A percentile compares a stretch with the other conserved stretches of the same genome.
Conservation (phyloP, 1,140 invertebrate genomes). For the Coelopa frigida region DNA sequence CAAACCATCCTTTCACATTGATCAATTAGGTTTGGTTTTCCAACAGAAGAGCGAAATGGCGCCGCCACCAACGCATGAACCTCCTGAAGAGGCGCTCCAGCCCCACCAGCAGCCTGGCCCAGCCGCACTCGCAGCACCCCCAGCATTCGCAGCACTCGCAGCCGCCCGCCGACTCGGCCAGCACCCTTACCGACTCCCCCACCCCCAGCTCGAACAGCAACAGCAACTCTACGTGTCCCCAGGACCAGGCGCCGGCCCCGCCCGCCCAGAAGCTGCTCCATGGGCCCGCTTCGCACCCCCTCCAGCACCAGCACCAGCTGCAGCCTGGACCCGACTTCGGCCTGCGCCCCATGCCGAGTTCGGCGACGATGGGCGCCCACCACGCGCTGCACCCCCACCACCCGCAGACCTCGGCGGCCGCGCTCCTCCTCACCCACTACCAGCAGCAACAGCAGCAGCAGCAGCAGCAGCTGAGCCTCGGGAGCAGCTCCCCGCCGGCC, state of each 20-base stretch:
- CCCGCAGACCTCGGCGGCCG: constrained; percentile 23
- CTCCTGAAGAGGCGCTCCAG: constrained; percentile 68
- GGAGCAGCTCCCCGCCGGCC: constrained; percentile 25
- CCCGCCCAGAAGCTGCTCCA: too few relatives aligned
- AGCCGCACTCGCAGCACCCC: constrained; percentile 33
- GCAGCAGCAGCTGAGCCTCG: constrained; percentile 26
- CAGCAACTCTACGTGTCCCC: constrained; percentile 9
- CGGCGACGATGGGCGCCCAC: background rate
- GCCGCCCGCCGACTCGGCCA: constrained; percentile 16
- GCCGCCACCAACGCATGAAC: constrained; percentile 90
- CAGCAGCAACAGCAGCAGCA: constrained; percentile 26
- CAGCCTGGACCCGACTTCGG: constrained; percentile 7
- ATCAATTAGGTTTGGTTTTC: constrained; percentile 87
- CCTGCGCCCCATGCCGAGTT: too few relatives aligned
- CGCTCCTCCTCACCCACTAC: constrained; percentile 32
- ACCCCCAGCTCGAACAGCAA: constrained; percentile 35
- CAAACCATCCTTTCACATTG: constrained; percentile 15
- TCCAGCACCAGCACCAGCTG: constrained; percentile 7
- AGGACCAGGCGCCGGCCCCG: background rate
- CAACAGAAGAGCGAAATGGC: constrained; percentile 94
- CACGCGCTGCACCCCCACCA: constrained; percentile 1
- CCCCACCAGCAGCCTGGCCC: constrained; percentile 17
- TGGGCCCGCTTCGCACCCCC: constrained; percentile 20
- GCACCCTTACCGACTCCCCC: constrained; percentile 24
- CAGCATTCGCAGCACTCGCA: constrained; percentile 20